Conservation (phyloP, 1,140 invertebrate species). For the Coelopa frigida region DNA sequence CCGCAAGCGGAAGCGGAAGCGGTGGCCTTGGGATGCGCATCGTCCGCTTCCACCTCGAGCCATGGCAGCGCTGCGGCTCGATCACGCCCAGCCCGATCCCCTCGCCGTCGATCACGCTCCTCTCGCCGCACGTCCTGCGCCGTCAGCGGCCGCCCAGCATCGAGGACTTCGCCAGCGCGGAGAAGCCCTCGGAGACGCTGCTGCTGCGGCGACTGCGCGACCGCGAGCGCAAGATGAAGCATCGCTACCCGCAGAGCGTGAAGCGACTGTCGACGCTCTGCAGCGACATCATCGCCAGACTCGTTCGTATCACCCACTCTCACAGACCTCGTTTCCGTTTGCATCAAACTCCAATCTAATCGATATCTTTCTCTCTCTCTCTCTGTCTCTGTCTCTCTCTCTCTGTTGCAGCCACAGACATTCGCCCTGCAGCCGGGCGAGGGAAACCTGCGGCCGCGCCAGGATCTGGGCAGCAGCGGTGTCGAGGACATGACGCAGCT, state of each 20-base stretch:
- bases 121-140: slow-evolving; percentile 36
- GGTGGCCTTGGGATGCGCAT: slow-evolving; percentile 31
- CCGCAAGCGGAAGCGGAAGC: too few relatives aligned
- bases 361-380: too few relatives aligned
- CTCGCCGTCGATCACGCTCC: slow-evolving; percentile 34
- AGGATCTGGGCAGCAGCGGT: slow-evolving; percentile 79
- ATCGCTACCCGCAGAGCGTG: slow-evolving; percentile 41
- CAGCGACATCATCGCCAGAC: slow-evolving; percentile 39
- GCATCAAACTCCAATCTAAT: too few relatives aligned
- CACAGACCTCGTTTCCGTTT: too few relatives aligned
- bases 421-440: slow-evolving; percentile 80
- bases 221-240: slow-evolving; percentile 27
- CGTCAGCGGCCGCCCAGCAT: slow-evolving; percentile 38
- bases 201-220: slow-evolving; percentile 11
- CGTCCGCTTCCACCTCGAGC: slow-evolving; percentile 42
- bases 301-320: slow-evolving; percentile 25
- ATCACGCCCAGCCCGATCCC: slow-evolving; percentile 36
- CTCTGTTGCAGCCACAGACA: slow-evolving; percentile 65
- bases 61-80: slow-evolving; percentile 40
- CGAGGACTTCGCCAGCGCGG: slow-evolving; percentile 23
- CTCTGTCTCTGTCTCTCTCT: too few relatives aligned
- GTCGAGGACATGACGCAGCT: slow-evolving; percentile 89
- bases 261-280: slow-evolving; percentile 39
- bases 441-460: slow-evolving; percentile 66
- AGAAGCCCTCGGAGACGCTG: slow-evolving; percentile 2